phyloP scores from a whole-genome alignment of 2,888 invertebrate species.

The Lasioglossum morio region DNA sequence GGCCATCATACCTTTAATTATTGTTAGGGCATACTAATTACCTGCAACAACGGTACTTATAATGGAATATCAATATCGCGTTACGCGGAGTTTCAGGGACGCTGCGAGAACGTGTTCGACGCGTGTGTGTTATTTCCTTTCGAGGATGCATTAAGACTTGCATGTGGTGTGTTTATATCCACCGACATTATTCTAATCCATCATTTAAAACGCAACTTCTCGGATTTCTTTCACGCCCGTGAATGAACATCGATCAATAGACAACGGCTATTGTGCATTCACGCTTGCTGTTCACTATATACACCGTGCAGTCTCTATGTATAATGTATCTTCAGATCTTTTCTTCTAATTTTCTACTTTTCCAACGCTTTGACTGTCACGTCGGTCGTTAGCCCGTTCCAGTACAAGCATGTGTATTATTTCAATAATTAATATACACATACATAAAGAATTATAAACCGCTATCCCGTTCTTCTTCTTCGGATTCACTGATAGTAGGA shows the following conservation, averaged over 20 bases:
- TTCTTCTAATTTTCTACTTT: background rate
- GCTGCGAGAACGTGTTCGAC: background rate
- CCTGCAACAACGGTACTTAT: slow-evolving; percentile 25
- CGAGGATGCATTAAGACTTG: background rate
- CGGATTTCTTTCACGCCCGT: background rate
- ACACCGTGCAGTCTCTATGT: background rate
- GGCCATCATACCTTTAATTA: slow-evolving; percentile 47
- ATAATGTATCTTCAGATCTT: background rate
- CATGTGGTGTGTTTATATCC: background rate
- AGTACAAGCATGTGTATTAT: no score
- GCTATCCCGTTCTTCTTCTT: no score
- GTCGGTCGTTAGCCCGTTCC: no score
- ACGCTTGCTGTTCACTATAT: background rate
- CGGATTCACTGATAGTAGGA: no score
- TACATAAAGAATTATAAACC: no score
- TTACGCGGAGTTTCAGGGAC: slow-evolving; percentile 21
- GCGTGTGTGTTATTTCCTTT: background rate
- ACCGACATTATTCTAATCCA: background rate
- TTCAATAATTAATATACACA: no score
- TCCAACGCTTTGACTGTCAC: background rate
- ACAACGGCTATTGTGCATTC: background rate
- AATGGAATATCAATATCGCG: slow-evolving; percentile 26
- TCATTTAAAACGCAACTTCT: background rate
- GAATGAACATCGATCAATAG: background rate
- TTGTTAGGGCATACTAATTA: slow-evolving; percentile 45